Evolutionary conservation across 2,888 invertebrate genomes (phyloP).

Genomic region (Limnephilus auricula): DNA sequence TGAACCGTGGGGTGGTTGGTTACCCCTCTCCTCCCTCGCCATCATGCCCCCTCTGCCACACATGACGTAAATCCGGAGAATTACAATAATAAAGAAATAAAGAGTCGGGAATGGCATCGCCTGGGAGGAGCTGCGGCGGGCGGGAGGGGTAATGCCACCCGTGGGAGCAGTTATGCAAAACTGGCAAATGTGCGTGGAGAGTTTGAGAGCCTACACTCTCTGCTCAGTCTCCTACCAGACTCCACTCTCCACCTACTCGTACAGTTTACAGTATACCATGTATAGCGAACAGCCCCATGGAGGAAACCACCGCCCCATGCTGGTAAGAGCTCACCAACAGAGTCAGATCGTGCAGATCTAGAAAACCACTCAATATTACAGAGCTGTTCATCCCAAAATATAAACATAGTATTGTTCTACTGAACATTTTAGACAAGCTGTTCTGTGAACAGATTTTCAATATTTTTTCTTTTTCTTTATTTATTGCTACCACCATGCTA

Average conservation of each 20-base stretch:
- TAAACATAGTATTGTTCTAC: too few species aligned
- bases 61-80: conserved; percentile 66
- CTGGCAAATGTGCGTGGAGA: conserved; percentile 68
- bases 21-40: neutral
- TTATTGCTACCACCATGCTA: too few species aligned
- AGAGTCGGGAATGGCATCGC: conserved; percentile 65
- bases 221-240: neutral
- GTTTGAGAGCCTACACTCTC: neutral
- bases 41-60: conserved; percentile 35
- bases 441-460: too few species aligned
- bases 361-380: neutral
- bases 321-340: neutral
- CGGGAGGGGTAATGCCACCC: conserved; percentile 70
- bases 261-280: neutral
- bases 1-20: neutral
- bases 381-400: too few species aligned
- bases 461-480: too few species aligned
- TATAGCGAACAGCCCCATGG: too few species aligned
- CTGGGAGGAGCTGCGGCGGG: conserved; percentile 65
- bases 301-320: too few species aligned
- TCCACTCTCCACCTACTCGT: neutral
- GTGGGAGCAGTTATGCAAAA: conserved; percentile 74
- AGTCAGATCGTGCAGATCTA: neutral
- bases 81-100: conserved; percentile 70
- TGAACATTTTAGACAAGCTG: too few species aligned